A percentile compares a stretch with the other conserved stretches of the same genome.
phyloP scores from a whole-genome alignment of 1,140 invertebrate genomes.

The Brachionus calyciflorus region DNA sequence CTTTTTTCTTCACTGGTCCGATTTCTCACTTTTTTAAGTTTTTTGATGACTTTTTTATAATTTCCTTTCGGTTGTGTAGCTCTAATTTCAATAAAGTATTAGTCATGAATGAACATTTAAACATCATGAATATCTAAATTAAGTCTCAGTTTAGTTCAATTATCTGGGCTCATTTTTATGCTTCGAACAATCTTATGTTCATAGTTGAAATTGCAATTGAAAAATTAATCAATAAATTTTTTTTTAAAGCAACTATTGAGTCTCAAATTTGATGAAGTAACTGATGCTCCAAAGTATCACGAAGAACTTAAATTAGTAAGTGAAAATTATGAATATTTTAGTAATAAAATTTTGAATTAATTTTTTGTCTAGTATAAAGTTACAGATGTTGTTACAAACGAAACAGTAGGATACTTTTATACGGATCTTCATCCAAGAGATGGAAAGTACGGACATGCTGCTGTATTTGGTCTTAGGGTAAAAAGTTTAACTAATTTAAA shows the following conservation, averaged over 20 bases:
- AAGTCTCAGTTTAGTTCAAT: too few species aligned
- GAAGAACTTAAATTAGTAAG: conserved; percentile 63
- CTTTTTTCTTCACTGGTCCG: too few species aligned
- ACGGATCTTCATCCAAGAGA: conserved; percentile 64
- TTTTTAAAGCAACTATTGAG: conserved; percentile 58
- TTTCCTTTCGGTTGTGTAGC: too few species aligned
- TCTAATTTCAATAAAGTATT: too few species aligned
- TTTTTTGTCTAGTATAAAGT: conserved; percentile 59
- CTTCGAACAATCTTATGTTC: too few species aligned
- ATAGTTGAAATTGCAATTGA: too few species aligned
- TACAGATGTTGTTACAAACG: conserved; percentile 55
- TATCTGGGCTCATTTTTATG: too few species aligned
- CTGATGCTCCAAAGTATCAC: conserved; percentile 62
- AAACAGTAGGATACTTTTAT: conserved; percentile 64
- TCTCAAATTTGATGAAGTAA: conserved; percentile 61
- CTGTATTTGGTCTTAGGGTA: conserved; percentile 61
- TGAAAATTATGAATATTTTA: conserved; percentile 48
- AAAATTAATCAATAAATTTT: neutral
- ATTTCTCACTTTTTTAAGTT: too few species aligned
- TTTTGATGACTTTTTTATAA: too few species aligned
- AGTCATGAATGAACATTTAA: too few species aligned
- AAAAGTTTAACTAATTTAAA: neutral
- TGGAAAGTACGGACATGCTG: conserved; percentile 65
- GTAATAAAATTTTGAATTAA: neutral
- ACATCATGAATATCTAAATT: too few species aligned